phyloP scores from a whole-genome alignment of 2,888 invertebrate genomes.

The Xestia ashworthii region DNA sequence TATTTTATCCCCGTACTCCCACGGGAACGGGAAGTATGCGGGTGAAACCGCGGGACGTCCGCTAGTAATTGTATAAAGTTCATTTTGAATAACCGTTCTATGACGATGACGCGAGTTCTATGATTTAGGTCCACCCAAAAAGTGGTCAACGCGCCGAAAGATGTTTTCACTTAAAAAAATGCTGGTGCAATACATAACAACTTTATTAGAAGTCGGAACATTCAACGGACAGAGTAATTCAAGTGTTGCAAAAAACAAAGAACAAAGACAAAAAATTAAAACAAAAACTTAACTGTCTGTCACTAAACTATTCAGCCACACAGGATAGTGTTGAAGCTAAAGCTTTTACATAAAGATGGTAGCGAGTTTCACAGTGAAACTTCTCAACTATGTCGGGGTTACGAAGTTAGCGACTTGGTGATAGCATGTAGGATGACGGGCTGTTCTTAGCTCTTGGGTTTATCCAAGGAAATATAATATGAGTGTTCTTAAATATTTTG shows the following conservation, averaged over 20 bases:
- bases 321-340: constrained; percentile 13
- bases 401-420: constrained; percentile 41
- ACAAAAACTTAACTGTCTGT: constrained; percentile 6
- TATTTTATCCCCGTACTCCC: too few species aligned
- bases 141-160: too few species aligned
- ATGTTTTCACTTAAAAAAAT: too few species aligned
- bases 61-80: too few species aligned
- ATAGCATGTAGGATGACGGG: constrained; percentile 11
- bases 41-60: too few species aligned
- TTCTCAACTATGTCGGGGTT: constrained; percentile 46
- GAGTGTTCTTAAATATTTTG: not conserved
- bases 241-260: not conserved
- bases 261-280: not conserved
- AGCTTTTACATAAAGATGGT: constrained; percentile 46
- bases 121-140: too few species aligned
- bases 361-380: constrained; percentile 41
- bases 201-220: not conserved
- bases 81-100: too few species aligned
- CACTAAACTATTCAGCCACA: constrained; percentile 43
- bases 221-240: too few species aligned
- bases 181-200: too few species aligned
- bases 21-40: too few species aligned
- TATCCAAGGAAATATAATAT: not conserved
- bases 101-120: too few species aligned
- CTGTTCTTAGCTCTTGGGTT: not conserved